Base-by-base conservation (phyloP, 2,888 invertebrate genomes). In the Tachina lurida region DNA sequence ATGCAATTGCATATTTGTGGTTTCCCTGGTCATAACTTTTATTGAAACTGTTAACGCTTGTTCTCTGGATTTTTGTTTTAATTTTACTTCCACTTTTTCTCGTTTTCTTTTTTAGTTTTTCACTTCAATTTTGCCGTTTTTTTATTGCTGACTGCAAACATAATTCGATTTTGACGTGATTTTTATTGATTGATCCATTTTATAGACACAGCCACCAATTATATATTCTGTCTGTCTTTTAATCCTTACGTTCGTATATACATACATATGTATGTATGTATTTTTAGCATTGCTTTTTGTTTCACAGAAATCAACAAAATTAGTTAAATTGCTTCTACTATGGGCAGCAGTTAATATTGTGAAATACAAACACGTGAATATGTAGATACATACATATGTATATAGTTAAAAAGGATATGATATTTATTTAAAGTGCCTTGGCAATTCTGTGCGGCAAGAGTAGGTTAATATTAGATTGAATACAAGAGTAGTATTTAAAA, bases 171-270 rank as follows among this genome's bases (percentile, higher is more conserved):
- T 49, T 22, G 58, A 5, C 22, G 39, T 75, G 74, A 81, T 81
- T 74, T 81, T 75, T 54, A 79, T 73, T 81, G 75, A 81, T 81
- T 81, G 62, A 62, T 81, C 45, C 8, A 49, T 31, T 81, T 43
- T 65, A 47, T 49, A 41, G 52, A 43, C 22, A 63, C 43, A 13
- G 47, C 22, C 31, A 10, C 22, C 19, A 77, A 60, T 41, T 41
- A 68, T 12, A 60, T 19, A 56, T 47, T 22, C 15, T 17, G 17
- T 62, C 19, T 13, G 49, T 39, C 15, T 19, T 65, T 45, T 39
- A 49, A 43, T 49, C 62, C 52, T 15, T 22, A 10, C 22, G 13
- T 43, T 31, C 31, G 31, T 31, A 31, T 31, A 31, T 58, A n/a
- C n/a, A n/a, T n/a, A n/a, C n/a, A n/a, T n/a, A n/a, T n/a, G n/a